Base-by-base conservation (phyloP, 2,888 invertebrate species). In the Aporophyla nigra region DNA sequence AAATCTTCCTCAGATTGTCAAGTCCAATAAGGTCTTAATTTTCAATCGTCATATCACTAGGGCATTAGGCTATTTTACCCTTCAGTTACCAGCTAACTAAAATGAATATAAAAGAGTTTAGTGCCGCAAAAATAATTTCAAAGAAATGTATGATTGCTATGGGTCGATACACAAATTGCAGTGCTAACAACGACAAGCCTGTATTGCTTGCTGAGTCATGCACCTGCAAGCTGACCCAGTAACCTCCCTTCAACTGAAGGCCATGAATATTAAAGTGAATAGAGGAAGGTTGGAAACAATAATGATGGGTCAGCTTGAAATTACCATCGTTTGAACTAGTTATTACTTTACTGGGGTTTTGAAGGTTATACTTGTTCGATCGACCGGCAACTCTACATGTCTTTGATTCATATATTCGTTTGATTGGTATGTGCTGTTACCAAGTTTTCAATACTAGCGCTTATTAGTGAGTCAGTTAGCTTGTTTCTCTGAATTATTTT, bases 201-300 rank as follows among this genome's bases (percentile, higher is more conserved):
- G 19, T 46, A 24, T 43, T 33, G 16, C 53, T n/a, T 14, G 49
- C 14, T 71, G 43, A 69, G 21, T 66, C 40, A 83, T 83, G 49
- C n/a, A 56, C 5, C 68, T 62, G 53, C 56, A 54, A 24, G 72
- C 24, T 80, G 70, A 82, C 82, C 84, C 62, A 70, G 59, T 67
- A 54, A 40, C n/a, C n/a, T 49, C 16, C 24, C n/a, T 9, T 14
- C 16, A 19, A 62, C 53, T 21, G 49, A 19, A 27, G 46, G 63
- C 46, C 40, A 70, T 69, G 3, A 78, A 49, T 62, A 43, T 54
- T 49, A 56, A 27, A 2, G 21, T 3, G 7, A 61, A n/a, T 53
- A 56, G 6, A 14, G 63, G n/a, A 12, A 21, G 40, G 53, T 62
- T n/a, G 16, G n/a, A 33, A 24, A 6, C 61, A 49, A 43, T 75